Base-by-base conservation (phyloP, 2,797 vertebrate species). In the Glyptemys insculpta region DNA sequence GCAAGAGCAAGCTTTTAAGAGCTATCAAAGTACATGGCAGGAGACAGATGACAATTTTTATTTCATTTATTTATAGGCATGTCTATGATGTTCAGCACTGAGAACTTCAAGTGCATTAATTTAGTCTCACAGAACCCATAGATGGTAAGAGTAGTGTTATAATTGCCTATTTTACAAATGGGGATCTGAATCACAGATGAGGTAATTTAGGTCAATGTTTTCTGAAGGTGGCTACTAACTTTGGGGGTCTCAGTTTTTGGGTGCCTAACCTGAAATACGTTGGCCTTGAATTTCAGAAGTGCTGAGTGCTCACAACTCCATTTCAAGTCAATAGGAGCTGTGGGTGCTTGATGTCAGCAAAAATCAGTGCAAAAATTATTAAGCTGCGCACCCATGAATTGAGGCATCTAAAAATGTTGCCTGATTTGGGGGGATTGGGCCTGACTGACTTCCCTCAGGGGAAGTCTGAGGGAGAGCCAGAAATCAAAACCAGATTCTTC, bases 1-100 rank as follows among this genome's bases (percentile, higher is more conserved):
- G 41, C 79, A 27, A 85, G n/a, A 88, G 76, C 86, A n/a, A 29
- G 27, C 27, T 92, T 90, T 85, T 79, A 90, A 90, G 83, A 88
- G 79, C 83, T 93, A 86, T 85, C 44, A 65, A 49, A 72, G 62
- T 7, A 57, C 34, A 89, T 72, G n/a, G 85, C 34, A 92, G 89
- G 37, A 76, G 23, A 89, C 83, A 57, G 6, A 90, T 85, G 79
- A 87, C 65, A 90, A 76, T 37, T 68, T 68, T 68, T 86, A 59
- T 1, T 47, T 81, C 83, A 76, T 0, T 0, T 68, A 52, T 88
- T 79, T 83, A 31, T 31, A 76, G 7, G 1, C 16, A 56, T 91
- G 90, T 94, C 34, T 89, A 2, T 49, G 53, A n/a, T 87, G 31
- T 53, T 91, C 19, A 88, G 79, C 31, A 83, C 52, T 52, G 44